Conservation (phyloP, 2,888 invertebrate species). For the Chaetogeoica ovagalla region DNA sequence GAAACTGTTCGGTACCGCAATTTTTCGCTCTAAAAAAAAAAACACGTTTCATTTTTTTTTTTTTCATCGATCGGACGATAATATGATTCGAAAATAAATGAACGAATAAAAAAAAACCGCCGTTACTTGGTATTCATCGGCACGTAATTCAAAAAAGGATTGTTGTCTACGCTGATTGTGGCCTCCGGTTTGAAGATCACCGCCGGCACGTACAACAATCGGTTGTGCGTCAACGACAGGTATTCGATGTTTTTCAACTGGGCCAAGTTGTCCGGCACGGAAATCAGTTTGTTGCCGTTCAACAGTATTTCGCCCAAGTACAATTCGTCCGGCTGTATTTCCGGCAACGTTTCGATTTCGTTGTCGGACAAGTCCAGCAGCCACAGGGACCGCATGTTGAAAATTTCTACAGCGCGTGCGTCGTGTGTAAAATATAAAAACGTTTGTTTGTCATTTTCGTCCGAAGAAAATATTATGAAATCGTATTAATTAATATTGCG, state of each 20-base stretch:
- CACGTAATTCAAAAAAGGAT: conserved; percentile 31
- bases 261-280: conserved; percentile 35
- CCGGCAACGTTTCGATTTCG: conserved; percentile 25
- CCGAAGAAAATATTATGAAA: too few relatives aligned
- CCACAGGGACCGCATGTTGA: conserved; percentile 48
- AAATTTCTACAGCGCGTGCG: conserved; percentile 6
- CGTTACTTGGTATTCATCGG: conserved; percentile 13
- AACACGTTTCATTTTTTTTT: too few relatives aligned
- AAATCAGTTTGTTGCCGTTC: conserved; percentile 24
- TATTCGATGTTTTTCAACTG: conserved; percentile 44
- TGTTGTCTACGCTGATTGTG: conserved; percentile 29
- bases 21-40: conserved; percentile 2
- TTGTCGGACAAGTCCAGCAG: conserved; percentile 34
- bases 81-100: too few relatives aligned
- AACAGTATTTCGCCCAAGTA: conserved; percentile 38
- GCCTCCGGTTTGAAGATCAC: conserved; percentile 23
- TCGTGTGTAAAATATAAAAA: not conserved
- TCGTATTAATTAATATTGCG: too few relatives aligned
- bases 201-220: conserved; percentile 25
- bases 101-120: too few relatives aligned
- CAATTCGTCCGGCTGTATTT: conserved; percentile 29
- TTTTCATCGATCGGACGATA: too few relatives aligned
- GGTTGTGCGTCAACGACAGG: conserved; percentile 27
- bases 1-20: conserved; percentile 30
- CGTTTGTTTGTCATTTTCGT: too few relatives aligned